Conservation (phyloP, 2,888 invertebrate species). For the Stenodema calcarata region DNA sequence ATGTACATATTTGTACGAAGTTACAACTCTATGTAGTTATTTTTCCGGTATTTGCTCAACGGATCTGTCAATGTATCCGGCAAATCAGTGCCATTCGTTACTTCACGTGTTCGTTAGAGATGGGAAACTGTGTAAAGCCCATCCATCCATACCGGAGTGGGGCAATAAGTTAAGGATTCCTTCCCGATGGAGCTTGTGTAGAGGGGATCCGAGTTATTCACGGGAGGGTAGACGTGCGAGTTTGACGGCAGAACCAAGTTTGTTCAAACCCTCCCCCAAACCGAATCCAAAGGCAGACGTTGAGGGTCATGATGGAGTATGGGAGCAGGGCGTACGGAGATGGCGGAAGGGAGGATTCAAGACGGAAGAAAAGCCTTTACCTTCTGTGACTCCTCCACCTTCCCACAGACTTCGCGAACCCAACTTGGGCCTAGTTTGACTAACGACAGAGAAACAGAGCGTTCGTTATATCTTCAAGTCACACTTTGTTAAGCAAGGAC, state of each 20-base stretch:
- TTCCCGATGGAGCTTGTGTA: not conserved
- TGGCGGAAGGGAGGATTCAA: not conserved
- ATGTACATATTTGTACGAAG: no score
- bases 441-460: conserved; percentile 29
- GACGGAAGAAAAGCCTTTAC: not conserved
- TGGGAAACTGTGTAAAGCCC: no score
- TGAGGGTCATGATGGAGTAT: not conserved
- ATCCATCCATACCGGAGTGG: no score
- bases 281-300: not conserved
- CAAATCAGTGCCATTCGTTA: no score
- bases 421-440: conserved; percentile 15
- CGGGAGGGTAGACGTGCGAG: not conserved
- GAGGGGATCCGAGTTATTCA: not conserved
- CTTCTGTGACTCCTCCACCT: not conserved
- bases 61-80: no score
- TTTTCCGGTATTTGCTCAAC: no score
- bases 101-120: no score
- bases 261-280: not conserved
- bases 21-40: no score
- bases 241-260: not conserved
- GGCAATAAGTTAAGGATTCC: not conserved
- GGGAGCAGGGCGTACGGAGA: not conserved
- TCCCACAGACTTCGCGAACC: not conserved
- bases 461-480: conserved; percentile 29
- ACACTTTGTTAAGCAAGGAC: conserved; percentile 34